phyloP scores from a whole-genome alignment of 2,113 vertebrate genomes.

The Brachyistius frenatus region DNA sequence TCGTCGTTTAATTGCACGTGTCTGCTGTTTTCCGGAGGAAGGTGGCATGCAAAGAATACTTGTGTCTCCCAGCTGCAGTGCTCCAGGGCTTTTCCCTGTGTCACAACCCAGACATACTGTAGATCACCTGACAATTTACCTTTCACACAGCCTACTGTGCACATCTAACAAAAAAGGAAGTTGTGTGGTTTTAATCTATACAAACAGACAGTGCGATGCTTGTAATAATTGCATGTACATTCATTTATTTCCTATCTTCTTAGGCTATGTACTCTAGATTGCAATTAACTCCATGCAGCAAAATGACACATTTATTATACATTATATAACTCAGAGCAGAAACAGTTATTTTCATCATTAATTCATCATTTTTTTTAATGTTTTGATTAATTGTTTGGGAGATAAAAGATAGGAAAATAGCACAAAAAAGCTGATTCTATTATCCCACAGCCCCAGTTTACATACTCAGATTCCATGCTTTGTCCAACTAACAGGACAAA shows the following conservation, averaged over 20 bases:
- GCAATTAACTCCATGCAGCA: no score
- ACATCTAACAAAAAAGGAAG: not conserved
- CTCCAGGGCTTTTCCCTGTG: constrained; percentile 62
- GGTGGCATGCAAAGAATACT: constrained; percentile 33
- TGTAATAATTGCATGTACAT: no score
- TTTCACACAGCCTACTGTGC: constrained; percentile 24
- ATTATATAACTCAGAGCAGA: no score
- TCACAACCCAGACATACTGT: constrained; percentile 31
- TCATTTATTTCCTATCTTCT: no score
- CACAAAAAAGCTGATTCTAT: not conserved
- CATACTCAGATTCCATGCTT: no score
- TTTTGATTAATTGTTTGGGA: not conserved
- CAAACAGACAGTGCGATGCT: no score
- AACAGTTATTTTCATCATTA: no score
- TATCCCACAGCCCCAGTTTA: no score
- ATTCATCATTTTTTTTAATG: not conserved
- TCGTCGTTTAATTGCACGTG: constrained; percentile 7
- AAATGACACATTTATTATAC: no score
- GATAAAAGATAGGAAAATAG: not conserved
- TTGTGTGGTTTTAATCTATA: not conserved
- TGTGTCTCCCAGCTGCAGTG: constrained; percentile 57
- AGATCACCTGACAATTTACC: constrained; percentile 72
- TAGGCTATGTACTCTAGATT: no score
- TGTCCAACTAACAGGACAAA: no score
- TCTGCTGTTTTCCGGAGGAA: constrained; percentile 37